Base-by-base conservation (phyloP, 2,888 invertebrate species). In the Charanyca ferruginea region DNA sequence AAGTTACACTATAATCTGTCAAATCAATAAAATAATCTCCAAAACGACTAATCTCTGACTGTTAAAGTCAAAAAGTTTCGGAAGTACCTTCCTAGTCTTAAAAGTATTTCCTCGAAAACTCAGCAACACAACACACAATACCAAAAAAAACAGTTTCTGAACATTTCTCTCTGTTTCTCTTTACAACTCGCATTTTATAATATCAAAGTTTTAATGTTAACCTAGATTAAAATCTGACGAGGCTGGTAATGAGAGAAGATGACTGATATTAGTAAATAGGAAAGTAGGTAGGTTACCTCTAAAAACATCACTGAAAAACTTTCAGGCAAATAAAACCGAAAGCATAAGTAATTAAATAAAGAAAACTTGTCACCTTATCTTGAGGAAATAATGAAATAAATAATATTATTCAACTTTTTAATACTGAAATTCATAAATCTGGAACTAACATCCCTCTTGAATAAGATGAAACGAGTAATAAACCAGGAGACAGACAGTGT, bases 381-480 rank as follows among this genome's bases (percentile, higher is more conserved):
- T 70, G 48, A 65, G 61, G 71, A 66, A 78, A 75, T 53, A 60
- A 41, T 22, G 11, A 53, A 42, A 38, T 9, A 11, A 41, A 65
- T 49, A 58, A 67, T 63, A 38, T 35, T 67, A 76, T 74, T 77
- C 73, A 66, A 68, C 28, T 51, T 64, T 77, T 67, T 77, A 62
- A 58, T 60, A 61, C 57, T 57, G 72, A 78, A 69, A 81, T 83
- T 81, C 77, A 85, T 85, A 85, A 80, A 83, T 77, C 75, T 69
- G 66, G 60, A 79, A 79, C 73, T 85, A 77, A 71, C 66, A 74
- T 72, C 54, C 63, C 68, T 59, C 65, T 77, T 80, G 72, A 83
- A 80, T 80, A 83, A 85, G 80, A 83, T 83, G 58, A 83, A 85
- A 78, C 76, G 81, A 73, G 73, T 77, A 80, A 84, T 86, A 81